Conservation (phyloP, 2,113 vertebrate genomes). For the Tragelaphus buxtoni region DNA sequence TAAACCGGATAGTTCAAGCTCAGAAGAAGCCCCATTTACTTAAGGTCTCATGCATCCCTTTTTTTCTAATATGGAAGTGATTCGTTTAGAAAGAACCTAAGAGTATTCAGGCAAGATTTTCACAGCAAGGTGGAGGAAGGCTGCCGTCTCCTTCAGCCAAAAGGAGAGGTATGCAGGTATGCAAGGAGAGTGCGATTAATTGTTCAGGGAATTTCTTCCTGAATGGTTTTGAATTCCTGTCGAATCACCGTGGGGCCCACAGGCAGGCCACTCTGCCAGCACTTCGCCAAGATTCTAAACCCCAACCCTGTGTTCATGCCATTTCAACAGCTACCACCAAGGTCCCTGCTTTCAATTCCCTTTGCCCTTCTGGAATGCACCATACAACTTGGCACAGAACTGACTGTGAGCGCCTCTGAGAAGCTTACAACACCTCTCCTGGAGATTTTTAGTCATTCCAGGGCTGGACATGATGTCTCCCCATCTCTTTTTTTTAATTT, state of each 20-base stretch:
- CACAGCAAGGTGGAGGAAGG: background rate
- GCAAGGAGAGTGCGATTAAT: background rate
- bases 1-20: background rate
- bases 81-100: background rate
- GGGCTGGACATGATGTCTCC: background rate
- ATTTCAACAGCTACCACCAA: background rate
- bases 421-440: background rate
- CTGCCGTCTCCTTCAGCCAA: background rate
- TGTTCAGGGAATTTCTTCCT: background rate
- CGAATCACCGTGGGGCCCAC: background rate
- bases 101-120: background rate
- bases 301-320: background rate
- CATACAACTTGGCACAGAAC: background rate
- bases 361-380: background rate
- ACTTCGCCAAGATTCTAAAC: background rate
- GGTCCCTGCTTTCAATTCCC: background rate
- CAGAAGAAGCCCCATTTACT: background rate
- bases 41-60: background rate
- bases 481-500: background rate
- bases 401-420: background rate
- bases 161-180: background rate
- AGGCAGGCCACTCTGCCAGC: background rate
- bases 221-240: background rate
- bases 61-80: background rate
- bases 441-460: background rate